These are phyloP conservation scores for Athene cunicularia DNA, from an alignment of 2,113 vertebrate genomes.

Conservation along the genomic window DNA sequence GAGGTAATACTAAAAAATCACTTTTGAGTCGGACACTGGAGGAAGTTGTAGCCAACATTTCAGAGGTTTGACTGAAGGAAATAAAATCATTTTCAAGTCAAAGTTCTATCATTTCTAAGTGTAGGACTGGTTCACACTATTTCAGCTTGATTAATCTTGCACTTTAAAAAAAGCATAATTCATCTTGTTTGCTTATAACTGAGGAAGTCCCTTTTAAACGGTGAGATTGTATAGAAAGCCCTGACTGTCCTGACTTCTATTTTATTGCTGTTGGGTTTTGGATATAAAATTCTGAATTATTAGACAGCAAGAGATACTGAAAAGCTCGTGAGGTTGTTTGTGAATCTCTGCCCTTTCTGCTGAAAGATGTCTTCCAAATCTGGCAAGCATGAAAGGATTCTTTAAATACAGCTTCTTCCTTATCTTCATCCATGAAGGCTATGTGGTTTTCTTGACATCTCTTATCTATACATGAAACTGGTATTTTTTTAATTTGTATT, in stretches of 20 bases:
- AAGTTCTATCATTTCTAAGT: background rate
- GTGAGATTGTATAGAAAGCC: background rate
- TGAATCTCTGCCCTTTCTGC: background rate
- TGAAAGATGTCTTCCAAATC: background rate
- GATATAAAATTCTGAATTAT: background rate
- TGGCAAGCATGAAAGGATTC: background rate
- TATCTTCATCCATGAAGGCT: background rate
- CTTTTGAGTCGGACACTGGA: background rate
- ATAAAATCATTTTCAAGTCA: rapidly evolving
- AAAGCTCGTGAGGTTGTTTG: background rate
- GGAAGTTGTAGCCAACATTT: background rate
- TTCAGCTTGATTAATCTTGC: background rate
- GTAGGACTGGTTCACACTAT: background rate
- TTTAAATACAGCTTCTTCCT: background rate
- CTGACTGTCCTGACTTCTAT: background rate
- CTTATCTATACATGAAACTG: background rate
- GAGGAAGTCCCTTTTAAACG: background rate
- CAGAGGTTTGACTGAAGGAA: background rate
- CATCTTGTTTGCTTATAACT: background rate
- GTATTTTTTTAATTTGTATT: background rate
- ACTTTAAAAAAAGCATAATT: background rate
- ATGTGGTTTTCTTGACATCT: background rate
- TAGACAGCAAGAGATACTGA: background rate
- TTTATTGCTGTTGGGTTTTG: background rate
- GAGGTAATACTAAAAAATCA: background rate